phyloP scores from a whole-genome alignment of 2,113 vertebrate genomes.

The Barnardius zonarius region DNA sequence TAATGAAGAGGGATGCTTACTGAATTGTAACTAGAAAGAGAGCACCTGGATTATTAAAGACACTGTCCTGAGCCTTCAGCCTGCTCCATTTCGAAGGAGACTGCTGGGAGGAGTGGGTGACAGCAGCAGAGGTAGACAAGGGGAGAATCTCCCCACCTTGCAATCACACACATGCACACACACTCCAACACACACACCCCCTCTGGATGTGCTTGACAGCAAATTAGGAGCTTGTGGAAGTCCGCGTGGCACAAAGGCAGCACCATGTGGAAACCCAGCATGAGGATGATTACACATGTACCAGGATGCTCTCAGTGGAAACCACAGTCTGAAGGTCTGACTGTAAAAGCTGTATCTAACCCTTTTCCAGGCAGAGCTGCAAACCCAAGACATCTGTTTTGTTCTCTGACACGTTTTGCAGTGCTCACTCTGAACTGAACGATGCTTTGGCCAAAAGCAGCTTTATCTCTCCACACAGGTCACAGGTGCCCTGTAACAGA shows the following conservation, averaged over 20 bases:
- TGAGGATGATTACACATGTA: accelerated
- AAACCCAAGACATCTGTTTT: not conserved
- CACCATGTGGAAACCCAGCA: not conserved
- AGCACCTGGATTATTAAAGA: not conserved
- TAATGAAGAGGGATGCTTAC: not conserved
- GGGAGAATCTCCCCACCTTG: not conserved
- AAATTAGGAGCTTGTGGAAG: not conserved
- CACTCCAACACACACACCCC: not conserved
- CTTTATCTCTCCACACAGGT: not conserved
- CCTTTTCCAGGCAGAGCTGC: not conserved
- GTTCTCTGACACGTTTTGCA: not conserved
- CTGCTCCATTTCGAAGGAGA: not conserved
- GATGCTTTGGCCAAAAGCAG: not conserved
- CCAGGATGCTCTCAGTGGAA: not conserved
- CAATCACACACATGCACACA: not conserved
- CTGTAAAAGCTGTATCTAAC: not conserved
- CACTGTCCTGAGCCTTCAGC: not conserved
- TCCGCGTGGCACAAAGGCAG: accelerated
- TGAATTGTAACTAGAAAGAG: not conserved
- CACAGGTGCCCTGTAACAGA: not conserved
- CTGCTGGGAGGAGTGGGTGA: not conserved
- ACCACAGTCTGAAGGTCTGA: not conserved
- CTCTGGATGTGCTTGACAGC: not conserved
- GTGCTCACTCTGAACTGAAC: accelerated
- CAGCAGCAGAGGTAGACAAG: not conserved